phyloP scores from a whole-genome alignment of 2,888 invertebrate species.

The Andrena flavipes region DNA sequence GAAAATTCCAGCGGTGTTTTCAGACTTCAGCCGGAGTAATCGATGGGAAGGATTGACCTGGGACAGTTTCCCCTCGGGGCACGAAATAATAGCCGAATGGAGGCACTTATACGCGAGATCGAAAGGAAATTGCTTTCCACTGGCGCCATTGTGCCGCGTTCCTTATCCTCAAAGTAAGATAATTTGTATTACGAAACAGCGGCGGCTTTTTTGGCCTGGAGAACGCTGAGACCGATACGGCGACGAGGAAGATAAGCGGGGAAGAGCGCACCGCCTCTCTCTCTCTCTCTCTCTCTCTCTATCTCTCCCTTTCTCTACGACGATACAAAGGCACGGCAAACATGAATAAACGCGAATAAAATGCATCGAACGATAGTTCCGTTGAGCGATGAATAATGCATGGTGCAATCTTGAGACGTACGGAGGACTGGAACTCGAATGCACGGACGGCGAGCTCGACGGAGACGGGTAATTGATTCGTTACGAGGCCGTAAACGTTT shows the following conservation, averaged over 20 bases:
- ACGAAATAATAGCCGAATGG: neutral
- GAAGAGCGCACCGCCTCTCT: too few species aligned
- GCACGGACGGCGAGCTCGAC: slow-evolving; percentile 11
- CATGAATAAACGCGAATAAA: slow-evolving; percentile 54
- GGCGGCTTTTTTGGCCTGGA: neutral
- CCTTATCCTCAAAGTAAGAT: neutral
- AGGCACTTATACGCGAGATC: neutral
- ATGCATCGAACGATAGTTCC: slow-evolving; percentile 63
- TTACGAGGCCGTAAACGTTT: slow-evolving; percentile 54
- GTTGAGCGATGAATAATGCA: slow-evolving; percentile 63
- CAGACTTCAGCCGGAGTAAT: neutral
- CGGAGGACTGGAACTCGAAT: slow-evolving; percentile 22
- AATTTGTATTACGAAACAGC: slow-evolving; percentile 33
- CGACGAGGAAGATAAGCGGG: slow-evolving; percentile 35
- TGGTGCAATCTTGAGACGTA: slow-evolving; percentile 39
- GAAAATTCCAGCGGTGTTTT: neutral
- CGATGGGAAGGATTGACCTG: neutral
- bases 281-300: too few species aligned
- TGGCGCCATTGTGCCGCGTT: slow-evolving; percentile 6
- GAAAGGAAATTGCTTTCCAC: neutral
- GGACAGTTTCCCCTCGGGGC: neutral
- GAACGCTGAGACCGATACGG: slow-evolving; percentile 34
- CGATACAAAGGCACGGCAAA: slow-evolving; percentile 16
- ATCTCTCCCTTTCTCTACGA: neutral
- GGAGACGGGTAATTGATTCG: slow-evolving; percentile 62